These are phyloP conservation scores for Hippasteria phrygiana DNA, from an alignment of 53 echinoderm and acorn worm genomes.

Conservation along the genomic window DNA sequence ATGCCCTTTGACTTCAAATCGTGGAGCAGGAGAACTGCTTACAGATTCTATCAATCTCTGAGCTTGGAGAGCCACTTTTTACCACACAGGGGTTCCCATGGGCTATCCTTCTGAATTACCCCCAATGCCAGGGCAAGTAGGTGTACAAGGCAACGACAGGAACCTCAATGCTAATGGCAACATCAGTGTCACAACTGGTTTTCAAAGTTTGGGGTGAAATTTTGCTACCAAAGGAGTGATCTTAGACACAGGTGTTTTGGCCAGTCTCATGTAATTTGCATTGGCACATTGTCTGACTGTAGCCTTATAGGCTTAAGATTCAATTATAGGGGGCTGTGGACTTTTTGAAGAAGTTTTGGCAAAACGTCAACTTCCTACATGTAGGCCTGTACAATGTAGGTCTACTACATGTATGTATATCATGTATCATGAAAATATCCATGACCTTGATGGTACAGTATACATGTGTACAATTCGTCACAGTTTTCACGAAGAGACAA, in stretches of 20 bases:
- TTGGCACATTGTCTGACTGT: neutral
- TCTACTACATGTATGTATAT: too few relatives aligned
- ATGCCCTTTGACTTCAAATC: neutral
- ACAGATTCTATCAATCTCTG: neutral
- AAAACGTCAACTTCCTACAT: neutral
- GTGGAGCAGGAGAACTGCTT: neutral
- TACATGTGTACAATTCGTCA: too few relatives aligned
- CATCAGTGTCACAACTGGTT: constrained; percentile 45
- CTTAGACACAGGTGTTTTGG: neutral
- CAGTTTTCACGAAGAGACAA: too few relatives aligned
- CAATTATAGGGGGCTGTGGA: too few relatives aligned
- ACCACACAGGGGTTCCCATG: constrained; percentile 7
- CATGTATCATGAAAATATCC: too few relatives aligned
- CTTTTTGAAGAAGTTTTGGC: neutral
- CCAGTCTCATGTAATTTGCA: neutral
- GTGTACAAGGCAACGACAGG: neutral
- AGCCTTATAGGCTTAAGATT: neutral
- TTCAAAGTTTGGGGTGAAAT: neutral
- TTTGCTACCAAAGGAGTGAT: neutral
- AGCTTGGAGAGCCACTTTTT: neutral
- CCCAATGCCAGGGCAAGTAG: neutral
- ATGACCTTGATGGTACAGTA: too few relatives aligned
- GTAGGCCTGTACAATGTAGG: too few relatives aligned
- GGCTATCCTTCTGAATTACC: neutral
- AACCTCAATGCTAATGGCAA: neutral